Evolutionary conservation across 2,797 vertebrate species (phyloP).

Genomic region (Cossypha heuglini): DNA sequence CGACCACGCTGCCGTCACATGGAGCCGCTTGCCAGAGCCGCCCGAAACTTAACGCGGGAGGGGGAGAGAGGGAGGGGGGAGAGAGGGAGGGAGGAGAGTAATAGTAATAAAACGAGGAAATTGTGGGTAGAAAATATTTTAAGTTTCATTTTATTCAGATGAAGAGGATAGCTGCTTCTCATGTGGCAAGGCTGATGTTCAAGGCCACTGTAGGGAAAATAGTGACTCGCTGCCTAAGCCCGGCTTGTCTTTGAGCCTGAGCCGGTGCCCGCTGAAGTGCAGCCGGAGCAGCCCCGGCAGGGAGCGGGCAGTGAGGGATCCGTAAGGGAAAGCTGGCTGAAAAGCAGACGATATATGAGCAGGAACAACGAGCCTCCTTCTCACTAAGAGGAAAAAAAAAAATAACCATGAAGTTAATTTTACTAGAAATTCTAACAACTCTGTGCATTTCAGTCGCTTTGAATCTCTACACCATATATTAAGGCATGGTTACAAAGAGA

Average conservation of each 20-base stretch:
- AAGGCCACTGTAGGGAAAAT: conserved; percentile 4
- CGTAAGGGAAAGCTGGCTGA: background rate
- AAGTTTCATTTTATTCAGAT: background rate
- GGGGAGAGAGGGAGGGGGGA: background rate
- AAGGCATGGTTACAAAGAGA: background rate
- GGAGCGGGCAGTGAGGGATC: background rate
- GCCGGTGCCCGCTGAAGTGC: background rate
- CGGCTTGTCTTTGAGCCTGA: background rate
- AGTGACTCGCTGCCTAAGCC: background rate
- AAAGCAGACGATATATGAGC: background rate
- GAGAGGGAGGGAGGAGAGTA: background rate
- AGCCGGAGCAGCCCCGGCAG: background rate
- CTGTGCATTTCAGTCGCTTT: background rate
- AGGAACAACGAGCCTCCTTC: background rate
- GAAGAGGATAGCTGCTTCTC: background rate
- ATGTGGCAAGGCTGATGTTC: conserved; percentile 32
- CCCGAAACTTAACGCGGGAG: background rate
- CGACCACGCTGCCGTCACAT: background rate
- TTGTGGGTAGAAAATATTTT: background rate
- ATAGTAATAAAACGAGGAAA: background rate
- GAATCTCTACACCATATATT: background rate
- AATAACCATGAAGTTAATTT: background rate
- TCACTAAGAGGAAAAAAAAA: fast-evolving
- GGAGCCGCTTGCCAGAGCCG: background rate
- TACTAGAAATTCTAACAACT: background rate